phyloP scores from a whole-genome alignment of 2,888 invertebrate genomes.

The Enchytraeus crypticus region DNA sequence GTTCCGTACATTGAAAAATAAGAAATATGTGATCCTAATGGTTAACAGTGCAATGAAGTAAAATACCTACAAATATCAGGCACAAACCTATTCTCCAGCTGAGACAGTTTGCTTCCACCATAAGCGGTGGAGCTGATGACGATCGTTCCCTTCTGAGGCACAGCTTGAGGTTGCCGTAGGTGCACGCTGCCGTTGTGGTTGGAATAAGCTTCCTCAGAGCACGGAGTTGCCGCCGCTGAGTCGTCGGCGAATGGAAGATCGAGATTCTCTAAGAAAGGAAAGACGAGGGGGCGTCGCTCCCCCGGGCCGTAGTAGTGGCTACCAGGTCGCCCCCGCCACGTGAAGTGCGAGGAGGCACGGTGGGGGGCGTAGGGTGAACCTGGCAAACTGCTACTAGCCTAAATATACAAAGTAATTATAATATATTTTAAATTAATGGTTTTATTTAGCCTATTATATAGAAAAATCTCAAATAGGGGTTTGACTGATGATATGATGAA shows the following conservation, averaged over 20 bases:
- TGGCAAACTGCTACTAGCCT: conserved; percentile 93
- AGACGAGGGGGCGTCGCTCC: conserved; percentile 12
- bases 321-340: conserved; percentile 54
- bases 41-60: no score
- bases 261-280: conserved; percentile 16
- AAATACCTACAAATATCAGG: no score
- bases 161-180: not conserved
- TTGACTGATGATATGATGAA: no score
- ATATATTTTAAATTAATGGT: not conserved
- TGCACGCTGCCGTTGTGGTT: conserved; percentile 30
- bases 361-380: conserved; percentile 87
- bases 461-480: not conserved
- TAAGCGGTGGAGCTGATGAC: conserved; percentile 11
- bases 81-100: conserved; percentile 8
- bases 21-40: no score
- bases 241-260: conserved; percentile 19
- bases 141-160: not conserved
- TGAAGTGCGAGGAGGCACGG: conserved; percentile 45
- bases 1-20: no score
- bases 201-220: conserved; percentile 66
- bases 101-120: conserved; percentile 9
- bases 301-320: not conserved
- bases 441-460: not conserved
- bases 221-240: conserved; percentile 63
- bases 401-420: conserved; percentile 35